phyloP scores from a whole-genome alignment of 1,140 invertebrate species.

The Chrysoperla carnea region DNA sequence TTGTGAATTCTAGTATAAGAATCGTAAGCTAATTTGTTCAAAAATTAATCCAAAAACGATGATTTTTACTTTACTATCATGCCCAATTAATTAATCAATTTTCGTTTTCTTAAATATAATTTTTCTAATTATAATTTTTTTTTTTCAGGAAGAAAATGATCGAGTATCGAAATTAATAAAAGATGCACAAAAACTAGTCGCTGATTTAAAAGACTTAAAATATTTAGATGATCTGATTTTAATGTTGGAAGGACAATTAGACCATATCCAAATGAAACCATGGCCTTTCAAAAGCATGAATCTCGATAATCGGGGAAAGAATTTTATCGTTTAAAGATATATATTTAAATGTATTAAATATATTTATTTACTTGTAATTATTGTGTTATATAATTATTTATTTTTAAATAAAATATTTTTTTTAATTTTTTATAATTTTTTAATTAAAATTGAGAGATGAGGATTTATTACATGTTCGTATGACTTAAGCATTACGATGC shows the following conservation, averaged over 20 bases:
- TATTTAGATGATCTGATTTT: conserved; percentile 12
- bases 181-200: conserved; percentile 5
- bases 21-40: no score
- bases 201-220: conserved; percentile 10
- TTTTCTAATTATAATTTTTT: not conserved
- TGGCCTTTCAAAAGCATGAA: conserved; percentile 9
- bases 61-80: no score
- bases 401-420: not conserved
- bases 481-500: no score
- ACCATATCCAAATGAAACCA: conserved; percentile 10
- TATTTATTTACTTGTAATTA: not conserved
- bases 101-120: no score
- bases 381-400: not conserved
- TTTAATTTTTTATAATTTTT: no score
- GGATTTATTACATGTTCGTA: no score
- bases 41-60: no score
- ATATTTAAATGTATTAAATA: not conserved
- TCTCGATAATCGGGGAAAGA: no score
- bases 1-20: no score
- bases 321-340: conserved; percentile 4
- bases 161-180: conserved; percentile 8
- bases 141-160: conserved; percentile 3
- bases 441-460: no score
- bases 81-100: no score
- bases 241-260: conserved; percentile 11